Evolutionary conservation across 2,888 invertebrate genomes (phyloP).

Genomic region (Holacanthella duospinosa): DNA sequence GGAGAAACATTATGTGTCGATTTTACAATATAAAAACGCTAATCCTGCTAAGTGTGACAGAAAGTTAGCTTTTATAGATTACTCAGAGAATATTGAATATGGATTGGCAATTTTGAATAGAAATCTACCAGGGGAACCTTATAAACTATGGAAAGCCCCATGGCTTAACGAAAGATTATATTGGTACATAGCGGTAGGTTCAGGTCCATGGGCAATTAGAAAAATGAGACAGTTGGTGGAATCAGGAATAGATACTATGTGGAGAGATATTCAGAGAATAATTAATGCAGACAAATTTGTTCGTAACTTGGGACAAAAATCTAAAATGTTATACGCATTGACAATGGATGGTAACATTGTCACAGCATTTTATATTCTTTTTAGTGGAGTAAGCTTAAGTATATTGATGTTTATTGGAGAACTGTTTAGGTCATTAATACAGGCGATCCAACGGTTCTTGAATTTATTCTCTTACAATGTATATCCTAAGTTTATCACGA

Average conservation of each 20-base stretch:
- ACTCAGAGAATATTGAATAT: neutral
- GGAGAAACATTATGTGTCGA: neutral
- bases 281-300: no score
- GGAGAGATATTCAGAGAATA: neutral
- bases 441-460: no score
- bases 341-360: no score
- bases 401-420: no score
- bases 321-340: no score
- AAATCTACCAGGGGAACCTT: neutral
- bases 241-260: neutral
- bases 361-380: no score
- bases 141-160: neutral
- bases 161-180: neutral
- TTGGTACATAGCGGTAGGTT: neutral
- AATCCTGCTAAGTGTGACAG: neutral
- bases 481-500: no score
- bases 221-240: neutral
- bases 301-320: no score
- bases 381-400: no score
- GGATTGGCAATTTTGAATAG: neutral
- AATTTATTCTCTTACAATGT: no score
- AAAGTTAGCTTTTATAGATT: neutral
- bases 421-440: no score
- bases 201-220: neutral
- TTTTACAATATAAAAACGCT: neutral